Evolutionary conservation across 2,113 vertebrate species (phyloP), one percentile per base, ranked within the genome.

Genomic region (Saimiri boliviensis): DNA sequence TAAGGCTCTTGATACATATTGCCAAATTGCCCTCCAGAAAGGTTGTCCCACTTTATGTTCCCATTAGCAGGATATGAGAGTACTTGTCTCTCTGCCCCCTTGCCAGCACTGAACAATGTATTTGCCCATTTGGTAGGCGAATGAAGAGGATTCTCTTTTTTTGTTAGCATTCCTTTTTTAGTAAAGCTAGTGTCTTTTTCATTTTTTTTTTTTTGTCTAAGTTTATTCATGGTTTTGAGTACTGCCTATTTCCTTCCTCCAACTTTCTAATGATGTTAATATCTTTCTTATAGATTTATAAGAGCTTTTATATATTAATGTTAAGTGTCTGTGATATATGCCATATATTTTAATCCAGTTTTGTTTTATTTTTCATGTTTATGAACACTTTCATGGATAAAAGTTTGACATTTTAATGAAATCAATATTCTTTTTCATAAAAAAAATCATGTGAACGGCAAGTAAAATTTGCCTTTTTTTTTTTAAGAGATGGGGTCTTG

Each of bases 301-400:
- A 80, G 47, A 77, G 27, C 2, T 42, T 95, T 90, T 79, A 81
- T 68, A 58, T 70, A 82, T 84, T 94, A 16, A 82, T 32, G 88
- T 42, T 93, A 81, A 42, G 8, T 83, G 1, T 88, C 63, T 91
- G 25, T 84, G 91, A 86, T 77, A 82, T 77, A 66, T 54, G 30
- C 56, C 71, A 92, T 66, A 73, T 49, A 45, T 95, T 93, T 89
- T 89, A 95, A 79, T 83, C 21, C 25, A 84, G 32, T 32, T 88
- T 88, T 88, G 58, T 71, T 87, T 89, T 58, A 92, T 21, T 86
- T 89, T 84, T 92, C 82, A 79, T 97, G 42, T 83, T 77, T 81
- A 13, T 40, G 76, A 66, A 77, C 6, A 94, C 83, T 94, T 85
- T 86, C 80, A 93, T 91, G 56, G 89, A 58, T 45, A 70, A 66